Evolutionary conservation across 2,888 invertebrate species (phyloP).

Genomic region (Augiades crinisus): DNA sequence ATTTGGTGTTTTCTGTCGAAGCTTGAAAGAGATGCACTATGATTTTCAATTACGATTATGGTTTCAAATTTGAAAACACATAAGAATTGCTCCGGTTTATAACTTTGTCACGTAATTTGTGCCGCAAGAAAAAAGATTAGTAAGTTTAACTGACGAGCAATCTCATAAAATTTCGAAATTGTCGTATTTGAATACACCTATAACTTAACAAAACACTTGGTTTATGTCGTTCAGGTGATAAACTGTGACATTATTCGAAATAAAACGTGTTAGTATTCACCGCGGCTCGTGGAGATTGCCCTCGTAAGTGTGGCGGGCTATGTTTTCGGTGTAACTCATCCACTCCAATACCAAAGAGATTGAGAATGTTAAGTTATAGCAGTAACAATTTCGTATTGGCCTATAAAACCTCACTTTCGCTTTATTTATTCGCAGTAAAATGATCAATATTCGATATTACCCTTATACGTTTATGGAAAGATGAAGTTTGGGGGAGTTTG

Average conservation of each 20-base stretch:
- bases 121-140: not conserved
- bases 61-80: too few species aligned
- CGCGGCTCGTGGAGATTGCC: constrained; percentile 34
- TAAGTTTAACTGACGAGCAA: not conserved
- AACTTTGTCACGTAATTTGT: not conserved
- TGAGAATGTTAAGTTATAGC: constrained; percentile 71
- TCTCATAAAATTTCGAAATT: not conserved
- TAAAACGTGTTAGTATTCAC: constrained; percentile 59
- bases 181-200: constrained; percentile 28
- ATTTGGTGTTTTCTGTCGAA: too few species aligned
- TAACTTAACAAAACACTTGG: constrained; percentile 23
- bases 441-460: constrained; percentile 75
- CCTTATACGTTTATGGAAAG: constrained; percentile 42
- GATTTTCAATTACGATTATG: too few species aligned
- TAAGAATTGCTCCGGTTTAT: too few species aligned
- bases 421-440: constrained; percentile 77
- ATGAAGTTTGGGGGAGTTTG: constrained; percentile 30
- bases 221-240: constrained; percentile 18
- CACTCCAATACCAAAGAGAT: constrained; percentile 72
- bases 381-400: constrained; percentile 76
- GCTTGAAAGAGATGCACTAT: too few species aligned
- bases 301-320: constrained; percentile 37
- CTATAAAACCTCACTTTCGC: constrained; percentile 76
- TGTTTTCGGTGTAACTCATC: constrained; percentile 68
- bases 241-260: constrained; percentile 39